Base-by-base conservation (phyloP, 2,888 invertebrate species). In the Patella ulyssiponensis region DNA sequence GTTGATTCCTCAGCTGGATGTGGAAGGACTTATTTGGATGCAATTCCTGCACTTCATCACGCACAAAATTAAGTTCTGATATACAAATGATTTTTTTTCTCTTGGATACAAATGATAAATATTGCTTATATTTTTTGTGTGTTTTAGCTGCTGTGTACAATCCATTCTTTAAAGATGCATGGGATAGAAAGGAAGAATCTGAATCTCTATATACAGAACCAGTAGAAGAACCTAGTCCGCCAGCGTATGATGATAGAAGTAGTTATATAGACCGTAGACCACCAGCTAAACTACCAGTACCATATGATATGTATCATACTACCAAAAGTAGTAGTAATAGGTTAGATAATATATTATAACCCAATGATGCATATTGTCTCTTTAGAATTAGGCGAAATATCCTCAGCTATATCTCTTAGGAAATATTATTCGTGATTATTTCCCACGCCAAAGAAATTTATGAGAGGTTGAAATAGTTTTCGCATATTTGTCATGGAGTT, bases 121-220 rank as follows among this genome's bases (percentile, higher is more conserved):
- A 7, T 44, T 44, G 44, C 7, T 7, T 44, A 7, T 9, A 44
- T 44, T 7, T 44, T 44, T 44, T 44, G 44, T 33, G 3, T 78
- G 73, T 79, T 83, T 0, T 92, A 97, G 96, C 97, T 89, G 96
- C 97, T 53, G 97, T 97, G 92, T 98, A 97, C 92, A 96, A 96
- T 72, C 97, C 97, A 72, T 98, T 98, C 93, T 96, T 98, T 93
- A 97, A 97, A 91, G 97, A 97, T 92, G 97, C 97, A 33, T 98
- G 97, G 97, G 97, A 97, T 91, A 96, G 96, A 87, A 97, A 97
- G 88, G 96, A 96, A 52, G 97, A 97, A 93, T 97, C 98, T 76
- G 98, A 98, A 91, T 96, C 96, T 89, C 83, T 86, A 11, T 88
- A 84, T 58, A 82, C 80, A 75, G 81, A 84, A 71, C 80, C 83